A percentile compares a stretch with the other conserved stretches of the same genome.
These are phyloP conservation scores for Chymomyza fuscimana DNA, from an alignment of 2,888 invertebrate genomes.

Conservation along the genomic window DNA sequence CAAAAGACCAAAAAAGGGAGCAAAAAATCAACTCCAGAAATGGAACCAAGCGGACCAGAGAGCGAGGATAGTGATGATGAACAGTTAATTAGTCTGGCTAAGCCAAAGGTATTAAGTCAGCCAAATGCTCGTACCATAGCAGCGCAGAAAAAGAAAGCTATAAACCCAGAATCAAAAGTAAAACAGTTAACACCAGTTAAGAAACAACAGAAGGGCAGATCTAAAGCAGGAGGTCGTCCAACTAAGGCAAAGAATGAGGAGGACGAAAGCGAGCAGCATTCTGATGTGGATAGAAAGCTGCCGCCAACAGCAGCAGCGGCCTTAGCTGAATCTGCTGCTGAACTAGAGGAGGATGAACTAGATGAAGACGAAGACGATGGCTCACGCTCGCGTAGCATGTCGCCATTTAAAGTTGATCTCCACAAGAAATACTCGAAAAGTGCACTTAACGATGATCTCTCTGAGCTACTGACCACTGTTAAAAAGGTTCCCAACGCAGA, in stretches of 20 bases:
- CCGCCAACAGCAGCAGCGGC: slow-evolving; percentile 75
- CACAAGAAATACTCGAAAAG: slow-evolving; percentile 80
- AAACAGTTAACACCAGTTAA: slow-evolving; percentile 54
- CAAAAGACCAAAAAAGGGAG: slow-evolving; percentile 60
- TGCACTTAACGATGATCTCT: slow-evolving; percentile 78
- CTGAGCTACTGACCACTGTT: slow-evolving; percentile 73
- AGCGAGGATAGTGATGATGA: slow-evolving; percentile 61
- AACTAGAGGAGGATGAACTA: slow-evolving; percentile 67
- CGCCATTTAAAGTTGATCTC: slow-evolving; percentile 79
- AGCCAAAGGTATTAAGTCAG: slow-evolving; percentile 37
- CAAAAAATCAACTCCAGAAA: slow-evolving; percentile 49
- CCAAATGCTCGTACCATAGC: slow-evolving; percentile 61
- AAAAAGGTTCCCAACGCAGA: slow-evolving; percentile 69
- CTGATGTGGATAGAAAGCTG: slow-evolving; percentile 46
- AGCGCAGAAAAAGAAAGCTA: slow-evolving; percentile 58
- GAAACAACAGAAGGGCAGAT: slow-evolving; percentile 31
- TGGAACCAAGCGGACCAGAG: slow-evolving; percentile 51
- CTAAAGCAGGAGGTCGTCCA: slow-evolving; percentile 4
- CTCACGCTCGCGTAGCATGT: slow-evolving; percentile 77
- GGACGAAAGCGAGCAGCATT: slow-evolving; percentile 47
- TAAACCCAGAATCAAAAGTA: slow-evolving; percentile 54
- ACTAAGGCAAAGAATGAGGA: slow-evolving; percentile 33
- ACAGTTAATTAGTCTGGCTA: slow-evolving; percentile 33
- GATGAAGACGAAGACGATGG: slow-evolving; percentile 61
- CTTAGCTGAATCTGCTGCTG: slow-evolving; percentile 71